Conservation (phyloP, 2,888 invertebrate species). For the Drosophila percnosoma region DNA sequence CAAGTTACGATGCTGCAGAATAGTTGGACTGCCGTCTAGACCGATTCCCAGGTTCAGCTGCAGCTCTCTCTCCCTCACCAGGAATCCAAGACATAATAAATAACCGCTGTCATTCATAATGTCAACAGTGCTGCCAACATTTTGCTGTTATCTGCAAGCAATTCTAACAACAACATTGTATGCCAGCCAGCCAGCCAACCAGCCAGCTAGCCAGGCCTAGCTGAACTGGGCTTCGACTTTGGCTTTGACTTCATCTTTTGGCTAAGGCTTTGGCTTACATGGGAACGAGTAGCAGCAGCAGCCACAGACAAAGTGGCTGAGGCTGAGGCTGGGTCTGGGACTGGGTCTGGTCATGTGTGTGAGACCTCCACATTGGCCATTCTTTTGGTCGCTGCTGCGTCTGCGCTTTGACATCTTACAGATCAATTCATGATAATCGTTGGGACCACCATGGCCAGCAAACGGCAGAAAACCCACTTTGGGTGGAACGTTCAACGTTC, state of each 20-base stretch:
- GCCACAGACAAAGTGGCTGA: slow-evolving; percentile 63
- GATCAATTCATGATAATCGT: slow-evolving; percentile 83
- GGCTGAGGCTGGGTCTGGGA: slow-evolving; percentile 9
- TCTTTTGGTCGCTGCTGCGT: slow-evolving; percentile 64
- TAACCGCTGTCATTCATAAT: slow-evolving; percentile 81
- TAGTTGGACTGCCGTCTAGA: slow-evolving; percentile 11
- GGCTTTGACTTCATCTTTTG: slow-evolving; percentile 35
- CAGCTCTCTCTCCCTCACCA: slow-evolving; percentile 16
- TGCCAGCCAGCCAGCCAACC: slow-evolving; percentile 4
- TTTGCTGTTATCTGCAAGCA: slow-evolving; percentile 78
- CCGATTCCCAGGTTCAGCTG: slow-evolving; percentile 43
- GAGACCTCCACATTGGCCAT: slow-evolving; percentile 66
- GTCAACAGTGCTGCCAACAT: slow-evolving; percentile 80
- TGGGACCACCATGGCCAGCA: slow-evolving; percentile 77
- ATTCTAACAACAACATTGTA: slow-evolving; percentile 77
- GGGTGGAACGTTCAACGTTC: slow-evolving; percentile 65
- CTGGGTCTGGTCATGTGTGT: slow-evolving; percentile 62
- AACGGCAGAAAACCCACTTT: slow-evolving; percentile 60
- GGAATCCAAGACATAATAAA: slow-evolving; percentile 73
- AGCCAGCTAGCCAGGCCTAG: slow-evolving; percentile 16
- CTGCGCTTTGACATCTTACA: slow-evolving; percentile 83
- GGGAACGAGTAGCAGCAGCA: slow-evolving; percentile 42
- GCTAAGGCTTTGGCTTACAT: slow-evolving; percentile 41
- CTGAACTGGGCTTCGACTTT: slow-evolving; percentile 44
- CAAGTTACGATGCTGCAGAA: slow-evolving; percentile 18